Conservation (phyloP, 1,140 invertebrate genomes). For the Halesus radiatus region DNA sequence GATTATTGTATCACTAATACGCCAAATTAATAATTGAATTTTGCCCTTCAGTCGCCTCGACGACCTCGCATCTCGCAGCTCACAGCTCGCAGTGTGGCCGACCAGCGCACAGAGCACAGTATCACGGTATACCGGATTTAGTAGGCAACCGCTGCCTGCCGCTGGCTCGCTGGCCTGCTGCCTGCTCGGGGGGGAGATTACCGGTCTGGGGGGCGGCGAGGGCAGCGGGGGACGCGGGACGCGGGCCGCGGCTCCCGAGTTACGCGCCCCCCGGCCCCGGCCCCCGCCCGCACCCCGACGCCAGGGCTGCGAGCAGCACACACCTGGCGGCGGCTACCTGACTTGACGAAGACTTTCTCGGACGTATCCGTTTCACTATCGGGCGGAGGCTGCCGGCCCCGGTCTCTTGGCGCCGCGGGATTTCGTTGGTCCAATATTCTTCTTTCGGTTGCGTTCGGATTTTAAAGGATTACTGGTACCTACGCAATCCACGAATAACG, state of each 20-base stretch:
- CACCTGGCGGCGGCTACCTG: constrained; percentile 60
- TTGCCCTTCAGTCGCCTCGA: background rate
- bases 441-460: constrained; percentile 19
- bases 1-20: too few relatives aligned
- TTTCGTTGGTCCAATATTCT: constrained; percentile 33
- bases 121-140: constrained; percentile 20
- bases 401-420: constrained; percentile 39
- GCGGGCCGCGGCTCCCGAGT: constrained; percentile 53
- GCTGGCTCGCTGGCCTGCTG: too few relatives aligned
- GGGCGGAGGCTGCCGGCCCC: constrained; percentile 25
- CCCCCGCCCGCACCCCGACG: constrained; percentile 57
- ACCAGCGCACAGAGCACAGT: background rate
- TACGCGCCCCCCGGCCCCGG: constrained; percentile 45
- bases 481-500: too few relatives aligned
- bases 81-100: background rate
- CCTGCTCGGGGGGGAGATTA: constrained; percentile 14
- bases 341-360: constrained; percentile 42
- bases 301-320: constrained; percentile 59
- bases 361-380: constrained; percentile 48
- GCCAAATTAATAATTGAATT: background rate
- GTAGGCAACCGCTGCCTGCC: background rate
- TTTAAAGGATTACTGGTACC: constrained; percentile 10
- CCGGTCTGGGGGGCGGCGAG: constrained; percentile 10
- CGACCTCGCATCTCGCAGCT: constrained; percentile 11
- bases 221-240: constrained; percentile 20